phyloP scores from a whole-genome alignment of 92 coral and sea anemone genomes.

The Blastomussa wellsi region DNA sequence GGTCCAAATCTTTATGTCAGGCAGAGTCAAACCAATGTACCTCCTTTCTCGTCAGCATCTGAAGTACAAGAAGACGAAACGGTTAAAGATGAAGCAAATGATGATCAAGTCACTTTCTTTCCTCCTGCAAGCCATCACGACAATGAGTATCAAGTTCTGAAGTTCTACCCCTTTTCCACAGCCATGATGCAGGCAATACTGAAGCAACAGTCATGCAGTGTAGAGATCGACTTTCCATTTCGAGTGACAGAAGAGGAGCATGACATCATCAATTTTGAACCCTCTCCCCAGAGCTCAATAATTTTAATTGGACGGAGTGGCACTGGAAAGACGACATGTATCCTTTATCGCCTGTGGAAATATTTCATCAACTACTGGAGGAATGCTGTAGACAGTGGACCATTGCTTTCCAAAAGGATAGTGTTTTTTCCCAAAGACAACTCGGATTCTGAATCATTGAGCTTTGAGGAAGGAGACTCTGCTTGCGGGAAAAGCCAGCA shows the following conservation, averaged over 20 bases:
- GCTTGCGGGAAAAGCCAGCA: not conserved
- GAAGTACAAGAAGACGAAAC: not conserved
- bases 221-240: slow-evolving; percentile 82
- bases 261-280: slow-evolving; percentile 78
- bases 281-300: slow-evolving; percentile 61
- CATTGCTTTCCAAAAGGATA: slow-evolving; percentile 64
- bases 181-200: slow-evolving; percentile 68
- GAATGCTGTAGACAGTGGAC: slow-evolving; percentile 60
- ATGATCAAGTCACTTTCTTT: slow-evolving; percentile 54
- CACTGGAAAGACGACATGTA: slow-evolving; percentile 96
- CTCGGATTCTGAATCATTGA: not conserved
- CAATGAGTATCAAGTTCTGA: slow-evolving; percentile 89
- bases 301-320: slow-evolving; percentile 97
- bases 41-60: not conserved
- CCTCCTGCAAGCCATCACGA: slow-evolving; percentile 98
- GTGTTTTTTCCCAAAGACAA: slow-evolving; percentile 23
- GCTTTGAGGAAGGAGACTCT: slow-evolving; percentile 1
- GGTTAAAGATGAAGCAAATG: not conserved
- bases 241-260: slow-evolving; percentile 91
- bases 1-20: not conserved
- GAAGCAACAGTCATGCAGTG: not conserved
- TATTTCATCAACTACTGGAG: slow-evolving; percentile 85
- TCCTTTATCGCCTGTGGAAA: slow-evolving; percentile 93
- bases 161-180: slow-evolving; percentile 82
- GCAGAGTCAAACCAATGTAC: not conserved